phyloP scores from a whole-genome alignment of 2,797 vertebrate species.

The Choloepus didactylus region DNA sequence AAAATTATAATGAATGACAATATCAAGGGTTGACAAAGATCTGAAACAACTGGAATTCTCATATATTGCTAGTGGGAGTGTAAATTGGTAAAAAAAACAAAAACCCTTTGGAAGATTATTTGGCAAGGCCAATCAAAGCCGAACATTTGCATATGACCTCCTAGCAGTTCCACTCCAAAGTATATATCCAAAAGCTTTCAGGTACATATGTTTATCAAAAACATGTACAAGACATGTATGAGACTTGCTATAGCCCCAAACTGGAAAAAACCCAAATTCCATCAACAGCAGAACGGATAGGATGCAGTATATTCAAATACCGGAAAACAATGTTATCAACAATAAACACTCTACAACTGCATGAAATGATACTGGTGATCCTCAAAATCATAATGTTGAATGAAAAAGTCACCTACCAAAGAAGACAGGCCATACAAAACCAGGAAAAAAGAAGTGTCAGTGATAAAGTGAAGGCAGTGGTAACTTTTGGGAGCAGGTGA shows the following conservation, averaged over 20 bases:
- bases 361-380: background rate
- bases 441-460: background rate
- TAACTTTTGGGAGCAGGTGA: background rate
- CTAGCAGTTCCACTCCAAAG: background rate
- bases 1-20: background rate
- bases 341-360: background rate
- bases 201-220: background rate
- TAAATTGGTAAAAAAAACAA: background rate
- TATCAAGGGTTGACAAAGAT: background rate
- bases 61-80: too few relatives aligned
- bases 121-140: background rate
- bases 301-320: accelerated
- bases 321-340: accelerated
- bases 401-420: background rate
- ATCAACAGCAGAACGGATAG: background rate
- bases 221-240: accelerated
- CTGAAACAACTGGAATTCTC: too few relatives aligned
- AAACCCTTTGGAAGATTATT: background rate
- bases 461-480: background rate
- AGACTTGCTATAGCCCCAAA: background rate
- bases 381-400: background rate
- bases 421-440: background rate
- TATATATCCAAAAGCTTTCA: background rate
- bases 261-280: background rate
- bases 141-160: too few relatives aligned